phyloP scores from a whole-genome alignment of 2,113 vertebrate species.

The Corythornis cristatus region DNA sequence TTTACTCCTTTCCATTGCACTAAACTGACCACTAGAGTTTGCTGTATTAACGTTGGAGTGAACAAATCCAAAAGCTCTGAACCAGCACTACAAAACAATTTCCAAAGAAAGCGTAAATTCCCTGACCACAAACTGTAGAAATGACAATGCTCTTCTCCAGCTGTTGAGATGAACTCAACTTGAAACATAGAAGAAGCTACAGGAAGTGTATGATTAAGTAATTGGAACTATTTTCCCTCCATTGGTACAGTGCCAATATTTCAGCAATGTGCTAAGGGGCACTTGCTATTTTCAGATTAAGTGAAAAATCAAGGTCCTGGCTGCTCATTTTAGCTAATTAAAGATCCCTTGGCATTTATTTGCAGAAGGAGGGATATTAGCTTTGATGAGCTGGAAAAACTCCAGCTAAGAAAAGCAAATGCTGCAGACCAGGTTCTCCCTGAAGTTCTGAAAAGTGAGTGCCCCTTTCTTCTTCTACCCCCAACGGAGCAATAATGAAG shows the following conservation, averaged over 20 bases:
- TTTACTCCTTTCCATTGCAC: slow-evolving; percentile 33
- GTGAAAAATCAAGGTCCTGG: slow-evolving; percentile 54
- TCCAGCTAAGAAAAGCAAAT: not conserved
- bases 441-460: not conserved
- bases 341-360: slow-evolving; percentile 44
- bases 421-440: not conserved
- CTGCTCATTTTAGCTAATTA: slow-evolving; percentile 50
- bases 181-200: not conserved
- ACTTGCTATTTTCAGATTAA: slow-evolving; percentile 59
- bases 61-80: slow-evolving; percentile 17
- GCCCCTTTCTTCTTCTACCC: not conserved
- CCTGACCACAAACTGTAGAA: slow-evolving; percentile 6
- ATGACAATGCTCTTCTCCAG: not conserved
- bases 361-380: slow-evolving; percentile 16
- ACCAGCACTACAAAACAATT: not conserved
- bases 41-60: slow-evolving; percentile 15
- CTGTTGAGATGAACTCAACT: slow-evolving; percentile 32
- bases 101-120: slow-evolving; percentile 9
- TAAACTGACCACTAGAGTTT: slow-evolving; percentile 65
- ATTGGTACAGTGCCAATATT: not conserved
- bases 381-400: not conserved
- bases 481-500: not conserved
- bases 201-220: slow-evolving; percentile 49
- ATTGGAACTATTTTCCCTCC: slow-evolving; percentile 5
- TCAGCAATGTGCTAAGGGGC: slow-evolving; percentile 11